Conservation (phyloP, 2,888 invertebrate species). For the Taphrorychus bicolor region DNA sequence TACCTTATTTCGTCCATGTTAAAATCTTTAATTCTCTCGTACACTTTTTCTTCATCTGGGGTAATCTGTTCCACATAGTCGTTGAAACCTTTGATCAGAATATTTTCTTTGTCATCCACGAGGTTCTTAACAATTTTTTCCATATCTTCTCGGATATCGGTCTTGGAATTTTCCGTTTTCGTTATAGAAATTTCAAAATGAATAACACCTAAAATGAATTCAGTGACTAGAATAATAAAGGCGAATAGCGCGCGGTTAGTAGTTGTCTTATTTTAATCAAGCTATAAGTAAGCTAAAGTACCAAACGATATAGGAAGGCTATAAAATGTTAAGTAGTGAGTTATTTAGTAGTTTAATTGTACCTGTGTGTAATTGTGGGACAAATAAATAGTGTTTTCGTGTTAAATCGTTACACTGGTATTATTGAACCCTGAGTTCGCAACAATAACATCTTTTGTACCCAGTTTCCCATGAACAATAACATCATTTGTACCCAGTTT, state of each 20-base stretch:
- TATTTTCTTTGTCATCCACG: constrained; percentile 51
- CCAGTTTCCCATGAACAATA: too few relatives aligned
- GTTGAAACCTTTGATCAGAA: constrained; percentile 57
- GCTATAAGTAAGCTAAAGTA: too few relatives aligned
- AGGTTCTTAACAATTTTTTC: constrained; percentile 53
- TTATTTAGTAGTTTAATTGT: too few relatives aligned
- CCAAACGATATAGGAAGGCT: too few relatives aligned
- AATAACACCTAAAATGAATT: constrained; percentile 46
- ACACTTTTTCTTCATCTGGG: constrained; percentile 60
- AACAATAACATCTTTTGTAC: too few relatives aligned
- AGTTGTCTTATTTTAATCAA: too few relatives aligned
- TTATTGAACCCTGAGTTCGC: too few relatives aligned
- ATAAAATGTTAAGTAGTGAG: too few relatives aligned
- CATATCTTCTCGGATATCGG: constrained; percentile 58
- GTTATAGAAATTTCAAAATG: constrained; percentile 50
- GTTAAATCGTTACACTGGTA: too few relatives aligned
- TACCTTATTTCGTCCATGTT: constrained; percentile 54
- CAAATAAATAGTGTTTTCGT: too few relatives aligned
- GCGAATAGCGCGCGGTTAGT: not conserved
- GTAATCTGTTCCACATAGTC: constrained; percentile 59
- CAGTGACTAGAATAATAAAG: not conserved
- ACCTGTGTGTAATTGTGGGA: too few relatives aligned
- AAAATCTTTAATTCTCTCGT: constrained; percentile 56
- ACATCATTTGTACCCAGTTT: too few relatives aligned
- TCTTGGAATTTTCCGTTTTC: constrained; percentile 45